Evolutionary conservation across 2,113 vertebrate species (phyloP).

Genomic region (Elephas maximus): DNA sequence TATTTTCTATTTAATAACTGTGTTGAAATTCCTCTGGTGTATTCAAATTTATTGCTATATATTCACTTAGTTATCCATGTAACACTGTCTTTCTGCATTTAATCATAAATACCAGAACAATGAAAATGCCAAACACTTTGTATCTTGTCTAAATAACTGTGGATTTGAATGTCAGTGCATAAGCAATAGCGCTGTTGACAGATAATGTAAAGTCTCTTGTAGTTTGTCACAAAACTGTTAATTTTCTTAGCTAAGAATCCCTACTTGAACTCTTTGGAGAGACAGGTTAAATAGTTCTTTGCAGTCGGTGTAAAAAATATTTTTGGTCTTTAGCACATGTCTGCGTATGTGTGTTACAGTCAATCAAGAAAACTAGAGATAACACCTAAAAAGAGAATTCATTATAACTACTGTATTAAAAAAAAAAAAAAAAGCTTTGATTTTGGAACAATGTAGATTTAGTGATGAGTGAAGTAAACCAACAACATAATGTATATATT

Average conservation of each 20-base stretch:
- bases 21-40: not conserved
- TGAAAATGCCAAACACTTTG: not conserved
- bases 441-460: not conserved
- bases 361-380: not conserved
- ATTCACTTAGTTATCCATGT: not conserved
- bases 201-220: not conserved
- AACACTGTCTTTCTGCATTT: not conserved
- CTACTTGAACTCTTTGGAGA: not conserved
- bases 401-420: not conserved
- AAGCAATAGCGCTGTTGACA: not conserved
- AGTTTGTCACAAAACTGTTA: not conserved
- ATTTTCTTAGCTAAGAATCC: constrained; percentile 21
- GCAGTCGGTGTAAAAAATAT: not conserved
- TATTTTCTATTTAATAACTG: not conserved
- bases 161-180: not conserved
- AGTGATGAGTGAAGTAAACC: not conserved
- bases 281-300: not conserved
- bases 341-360: not conserved
- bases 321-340: not conserved
- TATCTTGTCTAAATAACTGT: not conserved
- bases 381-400: constrained; percentile 30
- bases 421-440: no score
- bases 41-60: not conserved
- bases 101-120: constrained; percentile 2
- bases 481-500: not conserved